Conservation (phyloP, 2,888 invertebrate species). For the Drosophila multiciliata region DNA sequence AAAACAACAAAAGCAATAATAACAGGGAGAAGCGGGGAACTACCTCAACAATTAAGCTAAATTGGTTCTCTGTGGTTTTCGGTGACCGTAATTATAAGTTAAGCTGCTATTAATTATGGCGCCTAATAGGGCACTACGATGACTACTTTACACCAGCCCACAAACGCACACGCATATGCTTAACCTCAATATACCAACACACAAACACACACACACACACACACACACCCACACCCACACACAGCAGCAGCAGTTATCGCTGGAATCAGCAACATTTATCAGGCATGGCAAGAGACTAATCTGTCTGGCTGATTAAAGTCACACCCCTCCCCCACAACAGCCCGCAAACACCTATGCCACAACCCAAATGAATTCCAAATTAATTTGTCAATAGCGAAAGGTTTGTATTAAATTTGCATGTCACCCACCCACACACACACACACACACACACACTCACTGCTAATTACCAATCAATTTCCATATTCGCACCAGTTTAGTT, state of each 20-base stretch:
- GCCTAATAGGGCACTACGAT: conserved; percentile 54
- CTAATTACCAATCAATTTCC: conserved; percentile 78
- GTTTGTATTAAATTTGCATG: conserved; percentile 76
- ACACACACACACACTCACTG: conserved; percentile 8
- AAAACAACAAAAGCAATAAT: conserved; percentile 22
- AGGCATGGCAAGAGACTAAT: conserved; percentile 56
- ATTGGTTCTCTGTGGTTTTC: conserved; percentile 73
- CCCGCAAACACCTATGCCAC: conserved; percentile 38
- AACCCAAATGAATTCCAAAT: conserved; percentile 71
- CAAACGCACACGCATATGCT: conserved; percentile 43
- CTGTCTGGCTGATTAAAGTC: conserved; percentile 55
- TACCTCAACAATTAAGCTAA: conserved; percentile 80
- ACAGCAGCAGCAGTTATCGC: conserved; percentile 23
- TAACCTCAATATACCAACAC: conserved; percentile 41
- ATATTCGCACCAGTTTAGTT: conserved; percentile 45
- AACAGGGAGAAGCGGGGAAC: conserved; percentile 14
- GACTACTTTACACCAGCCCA: conserved; percentile 6
- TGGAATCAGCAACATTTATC: conserved; percentile 68
- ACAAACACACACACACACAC: background rate
- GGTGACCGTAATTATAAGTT: conserved; percentile 82
- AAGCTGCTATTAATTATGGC: conserved; percentile 82
- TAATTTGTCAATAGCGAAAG: conserved; percentile 74
- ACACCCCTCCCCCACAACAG: background rate
- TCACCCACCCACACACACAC: conserved; percentile 25
- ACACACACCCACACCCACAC: conserved; percentile 3